Percentiles rank a stretch among this genome's conserved stretches.
phyloP scores from a whole-genome alignment of 30 jellyfish, hydroid and myxozoan genomes.

The Cassiopea xamachana region DNA sequence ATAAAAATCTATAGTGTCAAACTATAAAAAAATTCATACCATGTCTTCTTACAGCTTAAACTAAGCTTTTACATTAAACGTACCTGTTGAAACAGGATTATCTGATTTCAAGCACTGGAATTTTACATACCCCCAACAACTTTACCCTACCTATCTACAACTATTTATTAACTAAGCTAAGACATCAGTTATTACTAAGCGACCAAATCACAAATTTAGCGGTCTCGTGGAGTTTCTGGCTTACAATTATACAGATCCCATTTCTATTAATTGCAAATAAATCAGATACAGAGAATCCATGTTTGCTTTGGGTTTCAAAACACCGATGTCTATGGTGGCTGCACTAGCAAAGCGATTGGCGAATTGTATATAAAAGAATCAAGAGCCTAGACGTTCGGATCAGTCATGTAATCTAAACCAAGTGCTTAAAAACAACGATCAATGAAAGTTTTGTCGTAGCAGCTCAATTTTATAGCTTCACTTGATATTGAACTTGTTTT shows the following conservation, averaged over 20 bases:
- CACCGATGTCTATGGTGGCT: not conserved
- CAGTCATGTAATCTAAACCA: not conserved
- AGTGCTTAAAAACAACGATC: not conserved
- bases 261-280: not conserved
- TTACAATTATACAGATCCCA: not conserved
- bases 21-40: no score
- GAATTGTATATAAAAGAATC: not conserved
- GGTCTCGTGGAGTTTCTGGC: not conserved
- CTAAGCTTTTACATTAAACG: no score
- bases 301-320: not conserved
- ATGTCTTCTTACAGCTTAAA: no score
- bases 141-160: no score
- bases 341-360: not conserved
- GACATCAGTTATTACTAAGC: no score
- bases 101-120: no score
- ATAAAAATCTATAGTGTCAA: no score
- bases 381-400: constrained; percentile 8
- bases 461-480: no score
- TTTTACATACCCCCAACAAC: no score
- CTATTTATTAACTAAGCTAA: no score
- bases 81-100: no score
- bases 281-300: not conserved
- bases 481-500: no score
- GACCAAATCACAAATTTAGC: not conserved
- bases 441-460: not conserved